Conservation (phyloP, 2,888 invertebrate species). For the Agriopis marginaria region DNA sequence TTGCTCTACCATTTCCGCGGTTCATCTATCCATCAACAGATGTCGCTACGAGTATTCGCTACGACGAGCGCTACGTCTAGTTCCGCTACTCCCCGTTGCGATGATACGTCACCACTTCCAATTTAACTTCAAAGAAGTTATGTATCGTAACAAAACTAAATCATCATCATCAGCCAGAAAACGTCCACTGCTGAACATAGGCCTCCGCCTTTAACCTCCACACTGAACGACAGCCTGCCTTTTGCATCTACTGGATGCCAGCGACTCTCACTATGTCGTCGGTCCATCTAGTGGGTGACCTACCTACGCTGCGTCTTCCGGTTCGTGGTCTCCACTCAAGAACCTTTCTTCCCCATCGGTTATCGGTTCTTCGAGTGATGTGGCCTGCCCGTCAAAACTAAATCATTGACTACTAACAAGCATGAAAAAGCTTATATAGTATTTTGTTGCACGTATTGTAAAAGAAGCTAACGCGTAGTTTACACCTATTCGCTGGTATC, state of each 20-base stretch:
- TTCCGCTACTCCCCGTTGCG: slow-evolving; percentile 59
- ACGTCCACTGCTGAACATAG: no score
- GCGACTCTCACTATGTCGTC: no score
- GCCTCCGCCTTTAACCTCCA: no score
- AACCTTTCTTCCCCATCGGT: no score
- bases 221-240: no score
- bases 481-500: slow-evolving; percentile 45
- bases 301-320: no score
- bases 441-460: slow-evolving; percentile 11
- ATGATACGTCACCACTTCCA: slow-evolving; percentile 54
- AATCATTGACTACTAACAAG: slow-evolving; percentile 2
- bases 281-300: no score
- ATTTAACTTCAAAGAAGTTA: background rate
- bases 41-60: slow-evolving; percentile 66
- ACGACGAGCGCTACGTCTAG: slow-evolving; percentile 48
- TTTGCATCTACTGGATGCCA: no score
- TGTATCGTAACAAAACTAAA: background rate
- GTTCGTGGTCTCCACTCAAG: no score
- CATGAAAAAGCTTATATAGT: background rate
- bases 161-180: no score
- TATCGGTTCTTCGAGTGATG: no score
- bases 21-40: slow-evolving; percentile 74
- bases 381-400: no score
- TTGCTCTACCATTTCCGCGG: background rate
- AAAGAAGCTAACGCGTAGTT: slow-evolving; percentile 30